phyloP scores from a whole-genome alignment of 2,113 vertebrate genomes.

The Pangasianodon gigas region DNA sequence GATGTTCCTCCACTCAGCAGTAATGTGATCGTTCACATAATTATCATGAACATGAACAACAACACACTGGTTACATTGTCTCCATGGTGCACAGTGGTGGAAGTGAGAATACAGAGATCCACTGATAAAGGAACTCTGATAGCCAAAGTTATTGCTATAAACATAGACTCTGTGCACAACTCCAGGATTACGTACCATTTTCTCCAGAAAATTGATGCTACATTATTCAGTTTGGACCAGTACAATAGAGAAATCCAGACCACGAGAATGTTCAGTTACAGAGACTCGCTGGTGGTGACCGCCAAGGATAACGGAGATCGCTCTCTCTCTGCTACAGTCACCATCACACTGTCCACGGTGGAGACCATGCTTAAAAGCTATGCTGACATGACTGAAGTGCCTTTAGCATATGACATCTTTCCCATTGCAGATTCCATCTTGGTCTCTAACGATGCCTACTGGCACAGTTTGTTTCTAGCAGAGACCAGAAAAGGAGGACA shows the following conservation, averaged over 20 bases:
- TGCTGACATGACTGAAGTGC: constrained; percentile 74
- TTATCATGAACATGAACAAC: constrained; percentile 59
- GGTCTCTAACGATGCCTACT: constrained; percentile 41
- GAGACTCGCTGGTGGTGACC: constrained; percentile 75
- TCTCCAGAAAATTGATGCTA: constrained; percentile 74
- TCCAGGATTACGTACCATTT: constrained; percentile 78
- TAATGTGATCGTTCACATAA: constrained; percentile 54
- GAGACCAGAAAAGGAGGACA: constrained; percentile 65
- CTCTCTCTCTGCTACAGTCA: constrained; percentile 78
- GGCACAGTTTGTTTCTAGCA: constrained; percentile 65
- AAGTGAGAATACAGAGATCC: constrained; percentile 64
- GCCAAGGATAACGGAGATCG: constrained; percentile 76
- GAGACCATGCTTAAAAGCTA: constrained; percentile 64
- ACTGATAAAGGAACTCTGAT: constrained; percentile 50
- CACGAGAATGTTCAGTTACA: constrained; percentile 77
- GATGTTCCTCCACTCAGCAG: constrained; percentile 53
- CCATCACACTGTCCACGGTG: constrained; percentile 73
- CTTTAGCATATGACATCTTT: constrained; percentile 68
- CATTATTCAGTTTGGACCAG: constrained; percentile 78
- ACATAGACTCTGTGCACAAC: constrained; percentile 75
- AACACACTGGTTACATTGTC: constrained; percentile 55
- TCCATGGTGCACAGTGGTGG: constrained; percentile 54
- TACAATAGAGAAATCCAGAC: constrained; percentile 77
- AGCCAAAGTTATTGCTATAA: constrained; percentile 71
- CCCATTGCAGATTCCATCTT: too few relatives aligned